phyloP scores from a whole-genome alignment of 2,113 vertebrate genomes.

The Strigops habroptila region DNA sequence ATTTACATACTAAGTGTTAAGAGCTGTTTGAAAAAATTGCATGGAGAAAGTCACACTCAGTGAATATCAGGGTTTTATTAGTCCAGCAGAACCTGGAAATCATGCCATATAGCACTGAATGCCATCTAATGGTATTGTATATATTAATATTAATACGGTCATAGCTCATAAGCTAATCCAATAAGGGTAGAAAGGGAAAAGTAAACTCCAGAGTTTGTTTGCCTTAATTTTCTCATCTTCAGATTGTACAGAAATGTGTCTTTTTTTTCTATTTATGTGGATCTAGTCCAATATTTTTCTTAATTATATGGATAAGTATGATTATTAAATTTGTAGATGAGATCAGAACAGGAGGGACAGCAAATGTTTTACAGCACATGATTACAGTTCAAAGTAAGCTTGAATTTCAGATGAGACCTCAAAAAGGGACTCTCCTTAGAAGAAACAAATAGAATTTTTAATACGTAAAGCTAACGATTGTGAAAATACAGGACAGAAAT shows the following conservation, averaged over 20 bases:
- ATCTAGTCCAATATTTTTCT: neutral
- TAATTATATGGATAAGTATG: neutral
- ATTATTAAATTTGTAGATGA: neutral
- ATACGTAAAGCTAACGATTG: neutral
- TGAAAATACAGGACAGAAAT: neutral
- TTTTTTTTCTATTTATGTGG: neutral
- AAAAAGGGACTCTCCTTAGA: neutral
- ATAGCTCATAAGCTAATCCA: neutral
- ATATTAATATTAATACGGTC: constrained; percentile 13
- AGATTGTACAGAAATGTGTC: neutral
- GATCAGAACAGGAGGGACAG: neutral
- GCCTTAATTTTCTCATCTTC: neutral
- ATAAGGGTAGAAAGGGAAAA: neutral
- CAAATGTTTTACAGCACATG: neutral
- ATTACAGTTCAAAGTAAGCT: neutral
- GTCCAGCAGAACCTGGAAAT: constrained; percentile 15
- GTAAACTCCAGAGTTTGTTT: neutral
- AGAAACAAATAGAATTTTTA: neutral
- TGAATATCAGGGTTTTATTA: neutral
- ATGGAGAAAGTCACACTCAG: neutral
- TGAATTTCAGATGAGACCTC: neutral
- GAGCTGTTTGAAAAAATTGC: neutral
- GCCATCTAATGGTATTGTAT: neutral
- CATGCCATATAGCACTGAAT: neutral
- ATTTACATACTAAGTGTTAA: constrained; percentile 38